These are phyloP conservation scores for Somateria mollissima DNA, from an alignment of 2,797 vertebrate species.

Conservation along the genomic window DNA sequence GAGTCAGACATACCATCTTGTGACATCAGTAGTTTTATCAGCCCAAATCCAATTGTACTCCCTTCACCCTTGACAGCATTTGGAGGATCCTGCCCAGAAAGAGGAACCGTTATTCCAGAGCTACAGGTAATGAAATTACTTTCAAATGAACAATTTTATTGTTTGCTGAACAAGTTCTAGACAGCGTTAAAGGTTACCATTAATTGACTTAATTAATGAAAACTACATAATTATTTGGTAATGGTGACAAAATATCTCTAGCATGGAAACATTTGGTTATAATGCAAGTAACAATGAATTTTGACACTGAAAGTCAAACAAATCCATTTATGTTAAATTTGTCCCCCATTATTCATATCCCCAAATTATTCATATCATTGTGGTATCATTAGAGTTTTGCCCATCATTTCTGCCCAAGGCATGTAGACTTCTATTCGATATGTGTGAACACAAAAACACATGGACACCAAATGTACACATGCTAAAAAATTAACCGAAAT, in stretches of 20 bases:
- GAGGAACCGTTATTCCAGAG: slow-evolving; percentile 91
- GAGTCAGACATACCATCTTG: slow-evolving; percentile 80
- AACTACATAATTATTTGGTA: neutral
- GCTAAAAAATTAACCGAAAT: neutral
- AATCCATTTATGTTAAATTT: neutral
- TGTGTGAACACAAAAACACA: neutral
- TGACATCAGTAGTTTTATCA: slow-evolving; percentile 88
- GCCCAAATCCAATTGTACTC: slow-evolving; percentile 92
- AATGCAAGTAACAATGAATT: neutral
- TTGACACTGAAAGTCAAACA: neutral
- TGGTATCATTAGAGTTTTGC: neutral
- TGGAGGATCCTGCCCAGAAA: slow-evolving; percentile 88
- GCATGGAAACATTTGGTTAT: neutral
- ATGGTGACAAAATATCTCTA: neutral
- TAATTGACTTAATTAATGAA: neutral
- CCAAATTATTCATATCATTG: neutral
- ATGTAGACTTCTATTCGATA: neutral
- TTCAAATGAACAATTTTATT: neutral
- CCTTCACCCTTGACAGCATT: slow-evolving; percentile 92
- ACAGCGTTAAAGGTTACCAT: neutral
- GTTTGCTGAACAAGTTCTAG: neutral
- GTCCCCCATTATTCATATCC: no score
- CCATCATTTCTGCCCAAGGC: neutral
- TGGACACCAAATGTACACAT: neutral
- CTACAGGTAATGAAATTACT: slow-evolving; percentile 85